Base-by-base conservation (phyloP, 2,888 invertebrate genomes). In the Dolichomitus sp. region DNA sequence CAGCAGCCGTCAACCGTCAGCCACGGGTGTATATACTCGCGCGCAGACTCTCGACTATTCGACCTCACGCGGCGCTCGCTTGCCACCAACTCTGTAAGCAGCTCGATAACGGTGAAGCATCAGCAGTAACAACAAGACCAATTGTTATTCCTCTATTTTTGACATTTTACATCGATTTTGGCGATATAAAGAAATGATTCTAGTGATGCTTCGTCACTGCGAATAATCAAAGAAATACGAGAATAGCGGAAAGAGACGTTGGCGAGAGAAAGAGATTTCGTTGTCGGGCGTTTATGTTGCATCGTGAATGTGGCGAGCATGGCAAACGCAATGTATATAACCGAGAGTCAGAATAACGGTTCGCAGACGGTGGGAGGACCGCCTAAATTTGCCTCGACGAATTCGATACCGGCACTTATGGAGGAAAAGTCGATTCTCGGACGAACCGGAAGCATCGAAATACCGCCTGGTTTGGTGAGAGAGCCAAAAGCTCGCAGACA, bases 241-340 rank as follows among this genome's bases (percentile, higher is more conserved):
- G n/a, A 45, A n/a, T 4, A 45, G 45, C 12, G 45, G 4, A 45
- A 11, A 42, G n/a, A 45, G 45, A 45, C 45, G 2, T 14, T 45
- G 4, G 23, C 23, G 23, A 23, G 2, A 23, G 4, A 45, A 14
- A n/a, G 45, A 45, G 45, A 45, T 45, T 45, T n/a, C 1, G 45
- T 45, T 45, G 12, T n/a, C 12, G 6, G 4, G 33, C n/a, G 14
- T 45, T 45, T 4, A n/a, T 45, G n/a, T 45, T 45, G 7, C 5
- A 19, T 52, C 52, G 48, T 17, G n/a, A 17, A n/a, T 17, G 48
- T 48, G 0, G 37, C 12, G 27, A 37, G 3, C 4, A 91, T 91
- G 91, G 90, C 89, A 63, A 88, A 85, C 68, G 86, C 87, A 83
- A 92, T 93, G 92, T 92, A 90, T 83, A 93, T 93, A 74, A 91